Base-by-base conservation (phyloP, 2,113 vertebrate genomes). In the Propithecus coquereli region DNA sequence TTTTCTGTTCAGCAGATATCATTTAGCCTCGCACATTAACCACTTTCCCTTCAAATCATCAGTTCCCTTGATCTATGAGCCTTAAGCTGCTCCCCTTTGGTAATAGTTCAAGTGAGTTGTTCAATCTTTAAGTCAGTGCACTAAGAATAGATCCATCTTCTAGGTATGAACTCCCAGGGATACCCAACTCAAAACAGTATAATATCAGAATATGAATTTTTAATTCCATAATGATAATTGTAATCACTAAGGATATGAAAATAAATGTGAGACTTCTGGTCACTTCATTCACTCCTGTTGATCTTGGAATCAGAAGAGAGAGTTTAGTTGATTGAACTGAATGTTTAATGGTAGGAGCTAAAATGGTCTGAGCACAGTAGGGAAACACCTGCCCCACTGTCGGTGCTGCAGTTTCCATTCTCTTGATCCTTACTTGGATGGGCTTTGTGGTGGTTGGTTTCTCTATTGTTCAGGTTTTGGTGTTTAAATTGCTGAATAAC, bases 21-120 rank as follows among this genome's bases (percentile, higher is more conserved):
- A 30, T 59, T 59, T 84, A 43, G 0, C 3, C 25, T 2, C 27
- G 88, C 37, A 12, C 1, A 11, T 70, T 54, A 59, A 20, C 4
- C 1, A 8, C 63, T 52, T 22, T 22, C 30, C 30, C 52, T 63
- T 30, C 27, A 32, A 79, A 4, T 59, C 16, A 81, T 85, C 25
- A 45, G 0, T 18, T 23, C 8, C 2, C 3, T 9, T 32, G 6
- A 54, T 68, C 0, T 0, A 0, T 34, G 40, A 20, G 5, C 54
- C 43, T 30, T 82, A 61, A 10, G 12, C 7, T 22, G 37, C 10
- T 52, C n/a, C 23, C 30, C 37, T 17, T n/a, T 40, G 1, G 9
- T 32, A 34, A 8, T 3, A 52, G 1, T 85, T 87, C 14, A 37
- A 13, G 8, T 3, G 18, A 71, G 32, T 30, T 77, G 13, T 76